Percentiles rank a stretch among this genome's conserved stretches.
Evolutionary conservation across 2,797 vertebrate genomes (phyloP).

Genomic region (Danio choprae): DNA sequence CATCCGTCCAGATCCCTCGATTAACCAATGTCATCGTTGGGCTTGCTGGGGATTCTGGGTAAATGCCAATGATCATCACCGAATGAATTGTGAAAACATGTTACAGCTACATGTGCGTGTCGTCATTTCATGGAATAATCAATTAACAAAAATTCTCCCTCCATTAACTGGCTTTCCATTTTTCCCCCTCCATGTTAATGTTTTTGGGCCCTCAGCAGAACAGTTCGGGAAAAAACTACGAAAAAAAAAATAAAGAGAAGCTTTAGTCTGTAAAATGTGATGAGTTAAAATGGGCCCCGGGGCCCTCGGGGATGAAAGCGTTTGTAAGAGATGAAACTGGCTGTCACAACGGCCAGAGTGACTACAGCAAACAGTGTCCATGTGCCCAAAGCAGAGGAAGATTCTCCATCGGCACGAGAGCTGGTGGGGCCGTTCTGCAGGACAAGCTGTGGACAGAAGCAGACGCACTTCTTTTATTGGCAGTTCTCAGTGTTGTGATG

Average conservation of each 20-base stretch:
- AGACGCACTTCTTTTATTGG: background rate
- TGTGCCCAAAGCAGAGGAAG: constrained; percentile 50
- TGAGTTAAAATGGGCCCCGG: constrained; percentile 68
- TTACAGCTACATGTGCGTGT: constrained; percentile 12
- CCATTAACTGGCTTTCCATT: constrained; percentile 25
- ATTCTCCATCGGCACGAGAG: constrained; percentile 59
- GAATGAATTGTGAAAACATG: constrained; percentile 22
- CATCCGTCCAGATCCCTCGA: constrained; percentile 14
- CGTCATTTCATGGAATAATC: constrained; percentile 12
- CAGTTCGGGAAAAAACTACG: constrained; percentile 15
- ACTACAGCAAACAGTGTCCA: constrained; percentile 19
- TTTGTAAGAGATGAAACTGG: constrained; percentile 64
- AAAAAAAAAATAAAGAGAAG: constrained; percentile 54
- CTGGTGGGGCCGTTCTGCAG: constrained; percentile 67
- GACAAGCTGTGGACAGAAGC: constrained; percentile 60
- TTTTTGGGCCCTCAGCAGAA: constrained; percentile 18
- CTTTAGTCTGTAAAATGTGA: constrained; percentile 64
- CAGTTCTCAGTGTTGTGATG: background rate
- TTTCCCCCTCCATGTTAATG: background rate
- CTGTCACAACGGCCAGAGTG: constrained; percentile 54
- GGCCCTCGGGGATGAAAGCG: constrained; percentile 47
- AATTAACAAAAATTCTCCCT: constrained; percentile 34
- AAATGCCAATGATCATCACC: constrained; percentile 24
- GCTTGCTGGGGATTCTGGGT: constrained; percentile 2
- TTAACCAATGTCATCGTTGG: constrained; percentile 9